Evolutionary conservation across 2,797 vertebrate genomes (phyloP), one percentile per base, ranked within the genome.

Genomic region (Sebastes steindachneri): DNA sequence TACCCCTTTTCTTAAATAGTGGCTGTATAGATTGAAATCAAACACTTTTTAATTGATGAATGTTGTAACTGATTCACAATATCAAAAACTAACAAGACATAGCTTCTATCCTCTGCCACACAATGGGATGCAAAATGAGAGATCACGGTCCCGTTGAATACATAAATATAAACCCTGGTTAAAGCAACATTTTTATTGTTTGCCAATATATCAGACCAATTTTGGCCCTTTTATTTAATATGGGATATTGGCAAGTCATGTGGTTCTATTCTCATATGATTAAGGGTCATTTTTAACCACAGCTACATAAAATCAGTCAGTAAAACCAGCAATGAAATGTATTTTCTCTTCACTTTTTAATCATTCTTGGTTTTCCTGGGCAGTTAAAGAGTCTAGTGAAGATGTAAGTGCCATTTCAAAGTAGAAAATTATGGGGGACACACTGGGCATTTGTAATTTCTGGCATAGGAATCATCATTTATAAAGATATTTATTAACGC

Each of bases 291-390:
- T n/a, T 65, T 51, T 3, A 31, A 84, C 66, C 75, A 41, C 62
- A 74, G 21, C 53, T 72, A 26, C 41, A 58, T 75, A 1, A 48
- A 73, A 69, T 25, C 62, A 7, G 33, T 68, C 25, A 10, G 9
- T 10, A 37, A 75, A 82, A 6, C 12, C 29, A 73, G 1, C 37
- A 45, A 9, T 77, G 29, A 53, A 58, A 53, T 45, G 9, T 37
- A 55, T 6, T 37, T 78, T 15, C 12, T 62, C 9, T 45, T 25
- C n/a, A 45, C n/a, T 53, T 70, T 73, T 77, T 65, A 51, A 79
- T 78, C 33, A 45, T 31, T 45, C 11, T 55, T 37, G 71, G 68
- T 66, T 83, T 83, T 57, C 37, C 41, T 19, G 21, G n/a, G 62
- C 31, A 29, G 28, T 69, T 71, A 21, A 73, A 71, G 15, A 12